Evolutionary conservation across 2,797 vertebrate genomes (phyloP).

Genomic region (Pteropus rufus): DNA sequence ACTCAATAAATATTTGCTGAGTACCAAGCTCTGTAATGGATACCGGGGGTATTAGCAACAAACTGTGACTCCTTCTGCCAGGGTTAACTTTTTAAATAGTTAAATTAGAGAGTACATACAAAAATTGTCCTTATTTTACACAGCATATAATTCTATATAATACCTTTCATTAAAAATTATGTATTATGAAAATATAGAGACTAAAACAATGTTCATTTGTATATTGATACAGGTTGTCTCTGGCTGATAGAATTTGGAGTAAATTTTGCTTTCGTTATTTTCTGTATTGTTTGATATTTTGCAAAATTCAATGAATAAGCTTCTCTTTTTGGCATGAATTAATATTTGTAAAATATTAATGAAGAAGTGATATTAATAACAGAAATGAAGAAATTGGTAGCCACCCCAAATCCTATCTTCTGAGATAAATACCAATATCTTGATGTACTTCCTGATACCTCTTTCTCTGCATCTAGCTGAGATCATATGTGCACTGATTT

Average conservation of each 20-base stretch:
- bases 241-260: not conserved
- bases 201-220: not conserved
- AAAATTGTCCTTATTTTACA: not conserved
- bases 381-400: not conserved
- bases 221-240: not conserved
- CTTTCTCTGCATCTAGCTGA: not conserved
- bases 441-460: too few relatives aligned
- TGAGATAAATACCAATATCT: not conserved
- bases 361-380: too few relatives aligned
- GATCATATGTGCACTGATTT: not conserved
- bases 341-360: not conserved
- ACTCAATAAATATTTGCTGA: not conserved
- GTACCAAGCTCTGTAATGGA: not conserved
- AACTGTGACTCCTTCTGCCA: not conserved
- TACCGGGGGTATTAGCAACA: not conserved
- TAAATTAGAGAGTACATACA: not conserved
- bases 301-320: not conserved
- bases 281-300: not conserved
- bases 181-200: not conserved
- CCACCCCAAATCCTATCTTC: not conserved
- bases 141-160: not conserved
- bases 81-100: not conserved
- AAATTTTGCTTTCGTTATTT: not conserved
- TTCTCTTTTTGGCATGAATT: not conserved
- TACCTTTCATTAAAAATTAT: not conserved